Evolutionary conservation across 1,140 invertebrate genomes (phyloP), one percentile per base, ranked within the genome.

Genomic region (Zaprionus ghesquierei): DNA sequence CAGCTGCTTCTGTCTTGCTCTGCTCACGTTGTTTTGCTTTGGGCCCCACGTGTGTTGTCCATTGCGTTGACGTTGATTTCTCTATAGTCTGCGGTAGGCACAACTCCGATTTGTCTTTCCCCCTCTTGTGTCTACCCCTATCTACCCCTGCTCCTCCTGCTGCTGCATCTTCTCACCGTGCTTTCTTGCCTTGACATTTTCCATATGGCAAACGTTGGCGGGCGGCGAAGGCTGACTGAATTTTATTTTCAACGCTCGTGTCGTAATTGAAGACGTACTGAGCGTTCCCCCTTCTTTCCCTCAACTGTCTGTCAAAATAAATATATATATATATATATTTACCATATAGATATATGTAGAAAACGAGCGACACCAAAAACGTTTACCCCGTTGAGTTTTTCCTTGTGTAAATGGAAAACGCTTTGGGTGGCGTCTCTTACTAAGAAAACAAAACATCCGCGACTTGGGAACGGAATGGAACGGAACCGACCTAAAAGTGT

Each of bases 401-500:
- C 46, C 31, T 49, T 41, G 54, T 60, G 69, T 73, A 90, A 90
- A 90, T 90, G 87, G 87, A 90, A 90, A 90, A 84, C 87, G 89
- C 87, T 81, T 90, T 90, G 87, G 87, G 87, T 90, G 87, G 87
- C 79, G 82, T 77, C 69, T 77, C 66, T 89, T 89, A 80, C 85
- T 89, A 89, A 89, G 84, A 89, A 89, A 89, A 89, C 85, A 89
- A 61, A 35, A 15, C 46, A 15, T 44, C 31, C 12, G 53, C 38
- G 69, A 71, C 41, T 70, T 64, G n/a, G 41, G 58, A 25, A 53
- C 3, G 35, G 53, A 50, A 13, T 4, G 22, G 5, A 51, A 10
- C 41, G 35, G 31, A 41, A 46, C 22, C n/a, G n/a, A 31, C 20
- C 23, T 12, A 38, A 29, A 46, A 46, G 41, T 46, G 41, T 46